phyloP scores from a whole-genome alignment of 2,113 vertebrate genomes.

The Oncorhynchus gorbuscha region DNA sequence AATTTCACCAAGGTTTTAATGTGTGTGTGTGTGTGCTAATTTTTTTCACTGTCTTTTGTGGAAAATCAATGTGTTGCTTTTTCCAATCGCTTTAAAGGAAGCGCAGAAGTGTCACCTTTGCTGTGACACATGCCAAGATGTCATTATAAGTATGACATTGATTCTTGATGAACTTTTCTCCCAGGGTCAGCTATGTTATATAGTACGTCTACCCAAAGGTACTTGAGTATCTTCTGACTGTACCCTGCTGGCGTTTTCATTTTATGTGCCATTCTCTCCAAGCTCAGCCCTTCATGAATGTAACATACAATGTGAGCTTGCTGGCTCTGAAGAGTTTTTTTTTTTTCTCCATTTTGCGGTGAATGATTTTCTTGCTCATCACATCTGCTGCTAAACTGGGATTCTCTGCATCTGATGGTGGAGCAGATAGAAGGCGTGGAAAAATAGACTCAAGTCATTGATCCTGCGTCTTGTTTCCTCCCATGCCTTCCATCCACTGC shows the following conservation, averaged over 20 bases:
- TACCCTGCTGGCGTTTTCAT: background rate
- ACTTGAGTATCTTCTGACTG: background rate
- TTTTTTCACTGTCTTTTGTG: background rate
- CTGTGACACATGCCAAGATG: background rate
- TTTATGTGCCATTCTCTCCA: background rate
- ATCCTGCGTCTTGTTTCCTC: conserved; percentile 1
- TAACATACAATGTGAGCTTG: background rate
- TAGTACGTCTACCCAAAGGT: background rate
- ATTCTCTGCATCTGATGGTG: background rate
- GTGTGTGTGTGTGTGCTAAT: background rate
- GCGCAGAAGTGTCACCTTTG: background rate
- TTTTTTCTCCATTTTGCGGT: background rate
- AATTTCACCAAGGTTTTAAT: conserved; percentile 24
- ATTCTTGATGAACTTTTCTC: background rate
- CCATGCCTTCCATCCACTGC: background rate
- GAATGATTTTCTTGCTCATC: background rate
- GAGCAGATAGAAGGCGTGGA: background rate
- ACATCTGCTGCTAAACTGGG: background rate
- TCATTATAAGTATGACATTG: background rate
- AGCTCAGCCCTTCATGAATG: background rate
- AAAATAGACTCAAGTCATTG: conserved; percentile 10
- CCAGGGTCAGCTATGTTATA: background rate
- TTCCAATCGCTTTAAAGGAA: background rate
- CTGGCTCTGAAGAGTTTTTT: background rate
- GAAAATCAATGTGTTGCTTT: background rate